Base-by-base conservation (phyloP, 2,888 invertebrate genomes). In the Leptinotarsa peninsularis region DNA sequence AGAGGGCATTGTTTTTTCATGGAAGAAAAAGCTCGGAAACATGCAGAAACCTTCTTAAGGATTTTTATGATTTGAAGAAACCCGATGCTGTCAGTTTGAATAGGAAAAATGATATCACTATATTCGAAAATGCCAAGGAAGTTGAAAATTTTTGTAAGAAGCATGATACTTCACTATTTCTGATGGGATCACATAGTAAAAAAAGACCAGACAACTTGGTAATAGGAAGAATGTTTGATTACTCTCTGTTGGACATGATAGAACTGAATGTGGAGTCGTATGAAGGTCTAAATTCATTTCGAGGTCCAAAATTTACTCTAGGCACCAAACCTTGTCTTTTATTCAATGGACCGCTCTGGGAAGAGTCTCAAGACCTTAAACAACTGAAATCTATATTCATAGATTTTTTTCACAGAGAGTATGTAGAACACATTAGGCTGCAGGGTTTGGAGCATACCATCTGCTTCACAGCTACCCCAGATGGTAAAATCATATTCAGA, bases 391-490 rank as follows among this genome's bases (percentile, higher is more conserved):
- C 95, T 85, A 88, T 99, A 52, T 91, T 99, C 73, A 91, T 94
- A 82, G 99, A 99, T 88, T 95, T 98, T 89, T 99, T 99, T 88
- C 93, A 97, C 79, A 94, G 96, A 80, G 95, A 96, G 86, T 91
- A 91, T 83, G 93, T 94, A 1, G 93, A 94, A 72, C 93, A 94
- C 66, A 92, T 99, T 67, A 92, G 98, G 77, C 89, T 99, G 15
- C 95, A 97, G 86, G 99, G 99, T 0, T 90, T 99, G 77, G 98
- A 99, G 86, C 97, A 98, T 90, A 95, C 95, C 0, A 89, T 99
- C 33, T 94, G 95, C 87, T 96, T 99, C 85, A 96, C 97, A 56
- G 94, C 95, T 4, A 91, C 93, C 3, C 90, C 92, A 54, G 94
- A 95, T 79, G 94, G 94, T 73, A 93, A 91, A 82, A 93, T 99